A percentile compares a stretch with the other conserved stretches of the same genome.
Evolutionary conservation across 2,797 vertebrate genomes (phyloP).

Genomic region (Podargus strigoides): DNA sequence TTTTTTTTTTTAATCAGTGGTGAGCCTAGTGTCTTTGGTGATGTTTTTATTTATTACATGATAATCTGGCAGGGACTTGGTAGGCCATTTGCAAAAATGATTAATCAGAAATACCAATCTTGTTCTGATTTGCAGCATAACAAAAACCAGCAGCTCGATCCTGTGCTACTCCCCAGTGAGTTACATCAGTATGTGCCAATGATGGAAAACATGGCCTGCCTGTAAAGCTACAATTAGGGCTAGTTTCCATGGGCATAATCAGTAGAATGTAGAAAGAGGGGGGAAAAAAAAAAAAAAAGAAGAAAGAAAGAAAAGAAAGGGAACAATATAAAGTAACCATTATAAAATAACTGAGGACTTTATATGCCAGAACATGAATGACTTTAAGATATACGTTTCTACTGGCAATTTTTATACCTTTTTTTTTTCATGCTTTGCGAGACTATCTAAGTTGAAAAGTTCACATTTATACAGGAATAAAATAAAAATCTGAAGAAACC

Average conservation of each 20-base stretch:
- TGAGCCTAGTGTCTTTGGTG: conserved; percentile 39
- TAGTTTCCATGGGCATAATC: conserved; percentile 73
- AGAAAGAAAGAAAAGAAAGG: background rate
- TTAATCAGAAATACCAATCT: conserved; percentile 75
- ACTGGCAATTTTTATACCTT: conserved; percentile 32
- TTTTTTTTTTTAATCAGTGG: background rate
- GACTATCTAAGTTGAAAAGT: conserved; percentile 70
- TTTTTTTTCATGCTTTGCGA: background rate
- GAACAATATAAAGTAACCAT: conserved; percentile 61
- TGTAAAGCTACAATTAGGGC: conserved; percentile 74
- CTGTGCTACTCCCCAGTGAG: conserved; percentile 69
- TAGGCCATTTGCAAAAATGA: conserved; percentile 71
- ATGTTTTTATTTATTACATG: conserved; percentile 72
- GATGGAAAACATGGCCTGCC: conserved; percentile 77
- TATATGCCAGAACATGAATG: conserved; percentile 40
- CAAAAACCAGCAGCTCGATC: conserved; percentile 75
- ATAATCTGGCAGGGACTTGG: conserved; percentile 70
- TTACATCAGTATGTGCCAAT: conserved; percentile 77
- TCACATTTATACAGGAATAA: conserved; percentile 63
- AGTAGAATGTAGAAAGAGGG: conserved; percentile 59
- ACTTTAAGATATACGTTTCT: conserved; percentile 41
- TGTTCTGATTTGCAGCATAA: conserved; percentile 76
- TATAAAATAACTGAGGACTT: conserved; percentile 43
- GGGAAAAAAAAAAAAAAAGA: background rate
- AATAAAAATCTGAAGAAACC: conserved; percentile 45